Conservation (phyloP, 2,113 vertebrate species). For the Bambusicola thoracicus region DNA sequence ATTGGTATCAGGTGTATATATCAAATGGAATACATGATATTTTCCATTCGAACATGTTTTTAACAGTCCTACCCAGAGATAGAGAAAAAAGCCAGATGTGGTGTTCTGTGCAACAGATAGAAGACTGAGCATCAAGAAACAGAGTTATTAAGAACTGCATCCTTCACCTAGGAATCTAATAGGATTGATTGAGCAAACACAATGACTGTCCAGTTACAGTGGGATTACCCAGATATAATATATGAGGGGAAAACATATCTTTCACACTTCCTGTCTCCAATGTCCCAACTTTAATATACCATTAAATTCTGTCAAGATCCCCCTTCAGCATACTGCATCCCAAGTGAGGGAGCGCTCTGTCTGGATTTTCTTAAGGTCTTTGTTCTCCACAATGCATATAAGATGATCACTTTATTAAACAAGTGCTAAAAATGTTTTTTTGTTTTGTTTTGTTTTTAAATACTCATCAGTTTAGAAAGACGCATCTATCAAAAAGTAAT, state of each 20-base stretch:
- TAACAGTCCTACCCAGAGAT: background rate
- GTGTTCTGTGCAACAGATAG: slow-evolving; percentile 27
- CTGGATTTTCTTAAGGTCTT: slow-evolving; percentile 34
- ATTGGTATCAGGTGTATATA: background rate
- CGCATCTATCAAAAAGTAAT: background rate
- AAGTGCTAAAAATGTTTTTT: background rate
- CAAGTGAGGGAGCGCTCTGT: background rate
- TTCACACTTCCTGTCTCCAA: slow-evolving; percentile 53
- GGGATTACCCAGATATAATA: slow-evolving; percentile 4
- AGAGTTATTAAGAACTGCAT: slow-evolving; percentile 46
- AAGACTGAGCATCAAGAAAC: background rate
- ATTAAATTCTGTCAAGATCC: slow-evolving; percentile 53
- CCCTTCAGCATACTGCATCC: slow-evolving; percentile 31
- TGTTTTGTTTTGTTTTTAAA: background rate
- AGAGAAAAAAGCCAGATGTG: background rate
- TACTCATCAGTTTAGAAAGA: background rate
- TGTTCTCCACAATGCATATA: slow-evolving; percentile 2
- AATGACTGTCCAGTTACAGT: slow-evolving; percentile 14
- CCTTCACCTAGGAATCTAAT: slow-evolving; percentile 51
- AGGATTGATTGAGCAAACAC: slow-evolving; percentile 36
- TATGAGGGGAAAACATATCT: slow-evolving; percentile 34
- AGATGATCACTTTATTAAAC: background rate
- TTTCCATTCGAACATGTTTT: background rate
- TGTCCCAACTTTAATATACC: slow-evolving; percentile 47
- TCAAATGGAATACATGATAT: background rate